These are phyloP conservation scores for Zaprionus taronus DNA, from an alignment of 1,140 invertebrate genomes.

Conservation along the genomic window DNA sequence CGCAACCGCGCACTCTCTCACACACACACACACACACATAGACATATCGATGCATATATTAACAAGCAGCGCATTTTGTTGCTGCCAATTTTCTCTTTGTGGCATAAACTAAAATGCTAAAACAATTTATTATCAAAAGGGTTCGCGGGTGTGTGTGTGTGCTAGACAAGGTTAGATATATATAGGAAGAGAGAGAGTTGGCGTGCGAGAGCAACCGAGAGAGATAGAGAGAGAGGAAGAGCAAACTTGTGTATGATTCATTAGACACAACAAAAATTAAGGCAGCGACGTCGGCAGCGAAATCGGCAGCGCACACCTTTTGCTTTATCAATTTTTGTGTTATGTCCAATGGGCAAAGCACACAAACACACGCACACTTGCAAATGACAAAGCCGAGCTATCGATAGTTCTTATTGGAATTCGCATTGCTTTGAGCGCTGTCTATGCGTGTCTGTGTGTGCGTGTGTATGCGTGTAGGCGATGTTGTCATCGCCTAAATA, in stretches of 20 bases:
- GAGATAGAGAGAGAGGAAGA: slow-evolving; percentile 9
- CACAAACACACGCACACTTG: slow-evolving; percentile 19
- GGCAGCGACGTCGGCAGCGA: slow-evolving; percentile 42
- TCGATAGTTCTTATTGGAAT: slow-evolving; percentile 57
- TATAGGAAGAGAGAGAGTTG: slow-evolving; percentile 8
- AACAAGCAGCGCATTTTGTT: slow-evolving; percentile 1
- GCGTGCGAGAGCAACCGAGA: neutral
- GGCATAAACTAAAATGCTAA: slow-evolving; percentile 36
- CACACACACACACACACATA: slow-evolving; percentile 9
- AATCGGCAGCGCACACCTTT: slow-evolving; percentile 49
- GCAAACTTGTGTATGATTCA: slow-evolving; percentile 38
- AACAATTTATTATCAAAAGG: slow-evolving; percentile 20
- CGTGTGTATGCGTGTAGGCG: slow-evolving; percentile 32
- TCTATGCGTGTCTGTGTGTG: slow-evolving; percentile 36
- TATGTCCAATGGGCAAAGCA: slow-evolving; percentile 26
- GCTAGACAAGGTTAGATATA: neutral
- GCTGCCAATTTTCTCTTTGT: slow-evolving; percentile 46
- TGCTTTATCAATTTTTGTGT: slow-evolving; percentile 58
- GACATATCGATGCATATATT: slow-evolving; percentile 4
- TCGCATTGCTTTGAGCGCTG: slow-evolving; percentile 34
- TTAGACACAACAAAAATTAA: slow-evolving; percentile 45
- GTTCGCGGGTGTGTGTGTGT: slow-evolving; percentile 7
- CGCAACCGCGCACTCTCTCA: slow-evolving; percentile 18
- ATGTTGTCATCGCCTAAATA: slow-evolving; percentile 78
- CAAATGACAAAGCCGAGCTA: slow-evolving; percentile 38